Percentiles rank a stretch among this genome's conserved stretches.
Evolutionary conservation across 1,140 invertebrate species (phyloP).

Genomic region (Triops cancriformis): DNA sequence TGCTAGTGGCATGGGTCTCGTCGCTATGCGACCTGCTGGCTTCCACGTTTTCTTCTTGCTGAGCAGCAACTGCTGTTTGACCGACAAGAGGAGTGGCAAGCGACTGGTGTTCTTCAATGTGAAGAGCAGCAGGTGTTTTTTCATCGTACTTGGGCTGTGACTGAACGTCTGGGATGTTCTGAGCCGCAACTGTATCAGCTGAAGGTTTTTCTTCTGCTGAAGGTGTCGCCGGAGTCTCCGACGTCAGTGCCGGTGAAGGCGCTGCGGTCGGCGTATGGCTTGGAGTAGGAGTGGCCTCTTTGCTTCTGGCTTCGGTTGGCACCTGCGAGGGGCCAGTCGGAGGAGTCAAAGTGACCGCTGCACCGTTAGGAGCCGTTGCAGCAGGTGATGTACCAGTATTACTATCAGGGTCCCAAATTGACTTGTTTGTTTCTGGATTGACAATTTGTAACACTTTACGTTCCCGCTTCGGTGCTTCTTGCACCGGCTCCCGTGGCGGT

Average conservation of each 20-base stretch:
- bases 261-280: not conserved
- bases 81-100: not conserved
- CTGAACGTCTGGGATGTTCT: not conserved
- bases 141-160: not conserved
- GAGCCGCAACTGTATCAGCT: not conserved
- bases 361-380: not conserved
- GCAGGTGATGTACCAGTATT: not conserved
- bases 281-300: not conserved
- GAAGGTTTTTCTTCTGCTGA: not conserved
- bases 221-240: not conserved
- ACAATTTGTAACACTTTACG: not conserved
- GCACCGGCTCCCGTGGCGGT: not conserved
- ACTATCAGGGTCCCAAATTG: not conserved
- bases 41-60: not conserved
- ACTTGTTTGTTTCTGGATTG: not conserved
- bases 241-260: not conserved
- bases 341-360: not conserved
- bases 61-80: constrained; percentile 7
- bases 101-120: not conserved
- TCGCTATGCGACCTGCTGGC: not conserved
- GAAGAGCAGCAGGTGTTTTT: not conserved
- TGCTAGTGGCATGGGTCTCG: not conserved
- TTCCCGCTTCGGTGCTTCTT: not conserved
- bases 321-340: not conserved
- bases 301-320: not conserved